Conservation (phyloP, 2,113 vertebrate genomes). For the Tetrao urogallus region DNA sequence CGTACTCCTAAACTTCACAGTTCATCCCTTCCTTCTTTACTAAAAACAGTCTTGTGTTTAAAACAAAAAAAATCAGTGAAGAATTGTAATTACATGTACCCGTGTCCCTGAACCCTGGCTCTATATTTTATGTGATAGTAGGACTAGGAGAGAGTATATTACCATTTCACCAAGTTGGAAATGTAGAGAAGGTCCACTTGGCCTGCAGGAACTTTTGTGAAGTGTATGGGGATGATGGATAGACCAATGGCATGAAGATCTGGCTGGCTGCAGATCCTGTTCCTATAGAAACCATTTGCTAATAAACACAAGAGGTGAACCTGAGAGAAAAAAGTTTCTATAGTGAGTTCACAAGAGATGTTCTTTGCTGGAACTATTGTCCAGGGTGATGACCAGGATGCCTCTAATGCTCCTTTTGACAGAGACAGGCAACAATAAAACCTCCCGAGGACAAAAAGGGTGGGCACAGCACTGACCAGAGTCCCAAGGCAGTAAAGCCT, state of each 20-base stretch:
- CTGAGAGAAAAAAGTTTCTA: conserved; percentile 68
- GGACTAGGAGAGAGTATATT: not conserved
- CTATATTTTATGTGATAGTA: not conserved
- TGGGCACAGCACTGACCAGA: not conserved
- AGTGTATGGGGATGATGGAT: conserved; percentile 86
- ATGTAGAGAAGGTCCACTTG: conserved; percentile 81
- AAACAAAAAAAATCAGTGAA: not conserved
- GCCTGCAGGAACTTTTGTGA: conserved; percentile 72
- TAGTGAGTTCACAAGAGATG: not conserved
- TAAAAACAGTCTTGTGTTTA: not conserved
- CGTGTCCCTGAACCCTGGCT: not conserved
- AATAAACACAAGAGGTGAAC: conserved; percentile 95
- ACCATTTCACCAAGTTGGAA: conserved; percentile 90
- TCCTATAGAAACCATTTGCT: conserved; percentile 89
- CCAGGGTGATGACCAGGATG: not conserved
- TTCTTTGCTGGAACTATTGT: not conserved
- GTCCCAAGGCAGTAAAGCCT: not conserved
- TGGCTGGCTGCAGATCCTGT: conserved; percentile 83
- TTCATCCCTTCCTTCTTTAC: not conserved
- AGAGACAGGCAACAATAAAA: not conserved
- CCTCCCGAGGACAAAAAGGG: not conserved
- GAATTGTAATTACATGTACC: not conserved
- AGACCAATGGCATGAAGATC: conserved; percentile 89
- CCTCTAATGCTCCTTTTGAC: not conserved
- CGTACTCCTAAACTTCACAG: not conserved